These are phyloP conservation scores for Arctopsyche grandis DNA, from an alignment of 1,140 invertebrate species.

Conservation along the genomic window DNA sequence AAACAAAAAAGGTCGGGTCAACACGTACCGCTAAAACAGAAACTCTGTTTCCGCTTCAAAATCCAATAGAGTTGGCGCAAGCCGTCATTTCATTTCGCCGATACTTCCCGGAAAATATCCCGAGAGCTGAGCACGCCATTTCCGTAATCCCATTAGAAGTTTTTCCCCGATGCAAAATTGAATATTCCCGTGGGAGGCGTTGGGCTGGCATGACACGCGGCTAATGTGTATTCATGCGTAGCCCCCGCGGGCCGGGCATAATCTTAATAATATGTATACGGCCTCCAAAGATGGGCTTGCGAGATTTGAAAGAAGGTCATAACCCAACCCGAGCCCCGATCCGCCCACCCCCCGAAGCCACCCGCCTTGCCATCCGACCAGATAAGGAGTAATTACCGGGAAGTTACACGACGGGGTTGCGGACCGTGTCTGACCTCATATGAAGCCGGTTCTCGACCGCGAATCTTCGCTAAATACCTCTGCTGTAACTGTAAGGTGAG, in stretches of 20 bases:
- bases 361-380: background rate
- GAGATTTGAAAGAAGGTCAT: slow-evolving; percentile 36
- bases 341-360: background rate
- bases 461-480: slow-evolving; percentile 13
- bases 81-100: background rate
- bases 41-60: background rate
- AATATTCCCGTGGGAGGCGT: background rate
- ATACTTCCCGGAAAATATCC: background rate
- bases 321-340: background rate
- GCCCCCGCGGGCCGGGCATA: background rate
- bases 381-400: slow-evolving; percentile 37
- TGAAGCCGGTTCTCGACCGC: background rate
- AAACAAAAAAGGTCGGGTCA: background rate
- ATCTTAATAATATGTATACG: slow-evolving; percentile 34
- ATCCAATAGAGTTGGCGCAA: background rate
- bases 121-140: background rate
- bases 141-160: slow-evolving; percentile 15
- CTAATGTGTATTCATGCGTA: slow-evolving; percentile 31
- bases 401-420: background rate
- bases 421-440: background rate
- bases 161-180: slow-evolving; percentile 17
- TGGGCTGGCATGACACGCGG: background rate
- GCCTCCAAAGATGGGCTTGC: slow-evolving; percentile 15
- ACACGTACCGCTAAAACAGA: background rate
- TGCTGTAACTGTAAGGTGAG: too few relatives aligned